Evolutionary conservation across 2,888 invertebrate species (phyloP), one percentile per base, ranked within the genome.

Genomic region (Harmothoe impar): DNA sequence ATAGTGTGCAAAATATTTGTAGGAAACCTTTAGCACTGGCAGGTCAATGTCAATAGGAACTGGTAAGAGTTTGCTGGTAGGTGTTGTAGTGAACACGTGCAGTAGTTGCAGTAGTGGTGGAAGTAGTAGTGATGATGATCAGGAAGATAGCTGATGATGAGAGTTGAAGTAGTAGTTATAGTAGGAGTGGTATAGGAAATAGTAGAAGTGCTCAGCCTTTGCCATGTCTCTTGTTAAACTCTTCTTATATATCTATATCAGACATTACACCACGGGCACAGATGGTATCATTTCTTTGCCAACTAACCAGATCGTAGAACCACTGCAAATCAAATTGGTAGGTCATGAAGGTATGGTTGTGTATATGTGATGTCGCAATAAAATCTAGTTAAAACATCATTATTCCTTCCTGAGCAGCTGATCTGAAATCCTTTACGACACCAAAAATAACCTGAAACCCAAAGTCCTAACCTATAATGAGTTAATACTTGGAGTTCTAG

Each of bases 41-140:
- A n/a, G 12, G 68, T 68, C n/a, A n/a, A n/a, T n/a, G n/a, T n/a
- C n/a, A n/a, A n/a, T n/a, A n/a, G n/a, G n/a, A n/a, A 15, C 10
- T 20, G 10, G 10, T 54, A 54, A 54, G n/a, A n/a, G n/a, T 20
- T 54, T 15, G 54, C 3, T 78, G 23, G 81, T 29, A 78, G 81
- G 1, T 3, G 81, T 29, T 1, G 81, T 29, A 78, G 81, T 29
- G 23, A n/a, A 15, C 25, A n/a, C 31, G 10, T 12, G 81, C 20
- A 78, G 81, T 78, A 25, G 81, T 78, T 3, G 81, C 17, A 78
- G 81, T 35, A 78, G 81, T 35, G 23, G 81, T 78, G 23, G 81
- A 10, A 78, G 81, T 78, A 78, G 81, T 78, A 78, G 81, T 23
- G 23, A n/a, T 78, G 25, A 20, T 78, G 29, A 29, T 78, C 23